Conservation (phyloP, 2,797 vertebrate species). For the Mastacembelus armatus region DNA sequence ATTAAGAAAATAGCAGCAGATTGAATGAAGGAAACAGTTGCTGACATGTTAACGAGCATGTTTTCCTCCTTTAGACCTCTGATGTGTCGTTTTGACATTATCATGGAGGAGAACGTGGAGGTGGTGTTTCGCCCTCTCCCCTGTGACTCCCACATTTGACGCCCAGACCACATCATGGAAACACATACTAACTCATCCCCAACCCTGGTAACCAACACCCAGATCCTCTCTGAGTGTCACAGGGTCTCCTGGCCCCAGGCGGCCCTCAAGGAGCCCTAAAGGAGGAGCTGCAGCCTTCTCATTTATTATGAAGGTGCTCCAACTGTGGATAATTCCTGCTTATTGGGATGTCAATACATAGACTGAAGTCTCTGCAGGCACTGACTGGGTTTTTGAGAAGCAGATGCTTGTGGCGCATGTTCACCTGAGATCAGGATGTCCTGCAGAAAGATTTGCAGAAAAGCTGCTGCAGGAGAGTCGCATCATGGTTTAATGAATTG, state of each 20-base stretch:
- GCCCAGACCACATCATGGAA: not conserved
- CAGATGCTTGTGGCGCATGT: not conserved
- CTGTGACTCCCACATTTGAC: slow-evolving; percentile 69
- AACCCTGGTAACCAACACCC: not conserved
- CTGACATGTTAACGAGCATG: no score
- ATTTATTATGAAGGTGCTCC: not conserved
- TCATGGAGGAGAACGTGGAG: slow-evolving; percentile 86
- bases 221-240: not conserved
- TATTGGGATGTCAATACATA: not conserved
- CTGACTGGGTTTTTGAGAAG: not conserved
- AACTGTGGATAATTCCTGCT: not conserved
- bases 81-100: slow-evolving; percentile 84
- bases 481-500: not conserved
- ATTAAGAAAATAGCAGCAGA: no score
- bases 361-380: not conserved
- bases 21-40: no score
- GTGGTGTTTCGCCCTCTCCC: slow-evolving; percentile 81
- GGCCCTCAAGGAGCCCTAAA: no score
- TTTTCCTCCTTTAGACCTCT: slow-evolving; percentile 64
- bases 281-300: slow-evolving; percentile 8
- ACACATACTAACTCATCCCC: not conserved
- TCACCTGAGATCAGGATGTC: not conserved
- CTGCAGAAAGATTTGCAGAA: not conserved
- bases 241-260: not conserved
- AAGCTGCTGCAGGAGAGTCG: not conserved